Percentiles rank a stretch among this genome's conserved stretches.
These are phyloP conservation scores for Microctonus aethiopoides DNA, from an alignment of 2,888 invertebrate genomes.

Conservation along the genomic window DNA sequence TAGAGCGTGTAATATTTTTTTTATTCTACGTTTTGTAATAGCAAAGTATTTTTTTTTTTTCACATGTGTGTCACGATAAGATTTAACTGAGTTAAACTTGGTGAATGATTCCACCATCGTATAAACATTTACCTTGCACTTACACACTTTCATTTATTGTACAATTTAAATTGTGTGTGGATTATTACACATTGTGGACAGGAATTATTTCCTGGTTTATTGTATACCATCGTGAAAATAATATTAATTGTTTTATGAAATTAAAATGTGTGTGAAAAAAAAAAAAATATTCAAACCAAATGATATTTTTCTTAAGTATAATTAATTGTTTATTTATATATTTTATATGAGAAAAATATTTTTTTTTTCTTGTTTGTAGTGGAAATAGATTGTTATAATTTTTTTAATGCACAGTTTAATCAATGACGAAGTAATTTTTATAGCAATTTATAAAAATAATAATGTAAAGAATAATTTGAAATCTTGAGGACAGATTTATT, in stretches of 20 bases:
- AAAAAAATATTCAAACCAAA: not conserved
- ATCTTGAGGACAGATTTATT: not conserved
- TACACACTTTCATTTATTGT: constrained; percentile 43
- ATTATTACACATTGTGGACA: constrained; percentile 34
- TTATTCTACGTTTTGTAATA: not conserved
- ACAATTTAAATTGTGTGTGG: constrained; percentile 16
- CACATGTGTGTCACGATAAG: constrained; percentile 55
- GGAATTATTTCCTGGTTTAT: constrained; percentile 36
- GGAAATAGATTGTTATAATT: not conserved
- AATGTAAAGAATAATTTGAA: not conserved
- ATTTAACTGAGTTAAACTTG: constrained; percentile 51
- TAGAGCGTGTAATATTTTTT: not conserved
- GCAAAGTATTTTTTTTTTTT: not conserved
- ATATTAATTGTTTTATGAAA: constrained; percentile 9
- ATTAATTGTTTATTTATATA: not conserved
- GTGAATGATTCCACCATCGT: constrained; percentile 31
- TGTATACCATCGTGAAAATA: constrained; percentile 15
- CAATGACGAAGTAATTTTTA: not conserved
- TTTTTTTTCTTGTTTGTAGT: too few species aligned
- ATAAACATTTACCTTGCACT: constrained; percentile 24
- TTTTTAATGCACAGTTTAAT: not conserved
- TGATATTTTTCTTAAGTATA: not conserved
- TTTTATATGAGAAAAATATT: not conserved
- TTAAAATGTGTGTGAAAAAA: constrained; percentile 3
- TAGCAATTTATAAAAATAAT: not conserved